Percentiles rank a stretch among this genome's conserved stretches.
phyloP scores from a whole-genome alignment of 2,113 vertebrate genomes.

The Ibidorhyncha struthersii region DNA sequence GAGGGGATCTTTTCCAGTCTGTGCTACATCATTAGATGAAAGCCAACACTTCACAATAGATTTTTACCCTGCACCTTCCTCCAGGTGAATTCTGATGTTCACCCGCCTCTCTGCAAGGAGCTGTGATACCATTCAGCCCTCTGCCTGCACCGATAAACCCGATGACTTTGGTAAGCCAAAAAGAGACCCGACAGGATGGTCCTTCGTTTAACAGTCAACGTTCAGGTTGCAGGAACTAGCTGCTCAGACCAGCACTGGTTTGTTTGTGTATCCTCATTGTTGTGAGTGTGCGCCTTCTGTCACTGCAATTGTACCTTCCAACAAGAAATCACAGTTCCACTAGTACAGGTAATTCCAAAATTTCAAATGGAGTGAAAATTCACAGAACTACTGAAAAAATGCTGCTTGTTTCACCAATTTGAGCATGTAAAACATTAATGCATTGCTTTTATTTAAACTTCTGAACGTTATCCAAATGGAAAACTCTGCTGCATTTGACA shows the following conservation, averaged over 20 bases:
- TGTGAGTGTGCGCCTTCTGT: neutral
- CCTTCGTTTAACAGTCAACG: neutral
- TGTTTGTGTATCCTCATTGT: neutral
- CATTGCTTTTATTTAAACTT: neutral
- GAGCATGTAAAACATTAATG: neutral
- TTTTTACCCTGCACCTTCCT: neutral
- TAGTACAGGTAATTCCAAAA: neutral
- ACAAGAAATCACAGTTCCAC: neutral
- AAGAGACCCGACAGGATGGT: neutral
- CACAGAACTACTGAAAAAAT: neutral
- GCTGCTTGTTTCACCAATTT: neutral
- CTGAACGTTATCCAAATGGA: neutral
- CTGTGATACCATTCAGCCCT: rapidly evolving
- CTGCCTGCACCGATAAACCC: neutral
- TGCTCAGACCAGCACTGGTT: neutral
- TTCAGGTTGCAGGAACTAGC: neutral
- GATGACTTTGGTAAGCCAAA: neutral
- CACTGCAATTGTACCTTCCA: neutral
- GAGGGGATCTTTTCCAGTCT: neutral
- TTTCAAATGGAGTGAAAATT: neutral
- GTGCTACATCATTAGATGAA: neutral
- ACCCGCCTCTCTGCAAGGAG: neutral
- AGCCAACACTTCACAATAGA: neutral
- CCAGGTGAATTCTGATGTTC: neutral
- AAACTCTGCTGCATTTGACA: neutral